Conservation (phyloP, 2,888 invertebrate species). For the Nomada lathburiana region DNA sequence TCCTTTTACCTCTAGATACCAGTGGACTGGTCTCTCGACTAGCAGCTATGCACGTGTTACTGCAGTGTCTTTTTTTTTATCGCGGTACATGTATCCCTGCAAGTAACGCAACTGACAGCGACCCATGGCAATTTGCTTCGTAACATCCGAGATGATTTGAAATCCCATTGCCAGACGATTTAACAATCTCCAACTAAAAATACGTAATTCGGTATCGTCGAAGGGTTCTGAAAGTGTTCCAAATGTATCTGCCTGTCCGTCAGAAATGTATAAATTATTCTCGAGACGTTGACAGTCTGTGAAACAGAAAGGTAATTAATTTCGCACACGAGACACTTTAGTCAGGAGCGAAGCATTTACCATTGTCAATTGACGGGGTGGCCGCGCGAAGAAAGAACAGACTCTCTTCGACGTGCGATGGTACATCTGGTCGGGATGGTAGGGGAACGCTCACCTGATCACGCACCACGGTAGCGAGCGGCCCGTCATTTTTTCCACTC, state of each 20-base stretch:
- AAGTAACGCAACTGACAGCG: not conserved
- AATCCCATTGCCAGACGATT: not conserved
- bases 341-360: slow-evolving; percentile 3
- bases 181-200: too few species aligned
- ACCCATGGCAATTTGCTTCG: not conserved
- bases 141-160: not conserved
- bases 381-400: slow-evolving; percentile 46
- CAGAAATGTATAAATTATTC: too few species aligned
- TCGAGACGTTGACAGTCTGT: too few species aligned
- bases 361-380: slow-evolving; percentile 44
- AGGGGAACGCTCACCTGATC: slow-evolving; percentile 72
- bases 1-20: not conserved
- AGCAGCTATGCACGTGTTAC: slow-evolving; percentile 5
- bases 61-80: slow-evolving; percentile 31
- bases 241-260: too few species aligned
- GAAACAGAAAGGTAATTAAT: not conserved
- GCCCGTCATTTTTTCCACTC: slow-evolving; percentile 81
- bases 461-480: slow-evolving; percentile 81
- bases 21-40: slow-evolving; percentile 19
- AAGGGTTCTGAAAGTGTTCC: too few species aligned
- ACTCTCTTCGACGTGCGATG: slow-evolving; percentile 52
- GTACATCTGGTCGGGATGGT: slow-evolving; percentile 38
- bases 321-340: slow-evolving; percentile 19
- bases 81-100: not conserved
- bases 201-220: too few species aligned